A percentile compares a stretch with the other conserved stretches of the same genome.
phyloP scores from a whole-genome alignment of 2,888 invertebrate genomes.

The Amaurobius ferox region DNA sequence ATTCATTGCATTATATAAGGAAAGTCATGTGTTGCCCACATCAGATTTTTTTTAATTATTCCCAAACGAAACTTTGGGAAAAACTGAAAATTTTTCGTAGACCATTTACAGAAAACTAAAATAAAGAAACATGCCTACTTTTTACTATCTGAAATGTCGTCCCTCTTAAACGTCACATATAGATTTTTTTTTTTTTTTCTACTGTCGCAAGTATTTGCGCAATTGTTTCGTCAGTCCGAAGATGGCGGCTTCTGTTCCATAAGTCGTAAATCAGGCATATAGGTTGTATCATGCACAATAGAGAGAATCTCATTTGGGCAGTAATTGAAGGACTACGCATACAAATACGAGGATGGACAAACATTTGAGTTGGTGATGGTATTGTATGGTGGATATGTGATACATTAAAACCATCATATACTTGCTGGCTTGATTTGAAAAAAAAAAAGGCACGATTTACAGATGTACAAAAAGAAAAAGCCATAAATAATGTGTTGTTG shows the following conservation, averaged over 20 bases:
- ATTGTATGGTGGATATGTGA: slow-evolving; percentile 49
- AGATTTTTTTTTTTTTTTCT: too few relatives aligned
- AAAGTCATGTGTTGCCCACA: too few relatives aligned
- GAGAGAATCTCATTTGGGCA: slow-evolving; percentile 24
- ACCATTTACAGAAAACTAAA: too few relatives aligned
- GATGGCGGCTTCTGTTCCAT: slow-evolving; percentile 23
- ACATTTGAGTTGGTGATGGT: slow-evolving; percentile 63
- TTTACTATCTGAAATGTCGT: too few relatives aligned
- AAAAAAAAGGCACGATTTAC: slow-evolving; percentile 53
- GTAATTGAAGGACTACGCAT: slow-evolving; percentile 34
- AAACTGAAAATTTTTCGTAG: too few relatives aligned
- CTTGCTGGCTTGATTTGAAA: slow-evolving; percentile 39
- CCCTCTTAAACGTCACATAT: not conserved
- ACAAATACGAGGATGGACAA: slow-evolving; percentile 14
- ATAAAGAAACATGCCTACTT: too few relatives aligned
- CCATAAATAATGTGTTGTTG: not conserved
- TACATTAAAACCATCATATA: slow-evolving; percentile 59
- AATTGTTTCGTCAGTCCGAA: slow-evolving; percentile 44
- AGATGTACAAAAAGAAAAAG: slow-evolving; percentile 2
- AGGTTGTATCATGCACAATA: slow-evolving; percentile 35
- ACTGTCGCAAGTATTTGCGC: slow-evolving; percentile 34
- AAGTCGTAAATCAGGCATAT: slow-evolving; percentile 45
- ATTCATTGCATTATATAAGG: too few relatives aligned
- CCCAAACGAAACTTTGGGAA: too few relatives aligned
- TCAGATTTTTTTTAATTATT: too few relatives aligned